Percentiles rank a stretch among this genome's conserved stretches.
Evolutionary conservation across 2,113 vertebrate species (phyloP).

Genomic region (Sceloporus tristichus): DNA sequence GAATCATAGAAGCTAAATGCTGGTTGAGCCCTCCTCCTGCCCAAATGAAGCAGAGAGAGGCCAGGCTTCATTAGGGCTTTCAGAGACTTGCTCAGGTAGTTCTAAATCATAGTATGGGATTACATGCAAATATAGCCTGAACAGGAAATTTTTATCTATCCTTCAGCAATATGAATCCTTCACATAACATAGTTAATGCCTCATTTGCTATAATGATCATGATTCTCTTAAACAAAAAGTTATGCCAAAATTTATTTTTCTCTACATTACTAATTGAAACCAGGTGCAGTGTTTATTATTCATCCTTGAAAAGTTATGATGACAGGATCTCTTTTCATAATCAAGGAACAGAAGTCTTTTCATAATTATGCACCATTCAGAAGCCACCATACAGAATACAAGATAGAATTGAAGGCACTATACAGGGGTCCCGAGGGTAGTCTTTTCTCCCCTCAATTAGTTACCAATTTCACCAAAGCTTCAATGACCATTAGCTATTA

Average conservation of each 20-base stretch:
- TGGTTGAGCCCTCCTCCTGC: background rate
- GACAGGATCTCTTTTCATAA: slow-evolving; percentile 82
- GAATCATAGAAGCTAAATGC: background rate
- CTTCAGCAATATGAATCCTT: slow-evolving; percentile 78
- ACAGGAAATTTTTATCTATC: slow-evolving; percentile 75
- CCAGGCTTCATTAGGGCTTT: background rate
- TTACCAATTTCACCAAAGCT: slow-evolving; percentile 78
- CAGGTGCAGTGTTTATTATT: slow-evolving; percentile 86
- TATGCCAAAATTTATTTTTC: slow-evolving; percentile 69
- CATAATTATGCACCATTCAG: slow-evolving; percentile 85
- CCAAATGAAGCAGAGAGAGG: background rate
- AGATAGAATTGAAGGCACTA: slow-evolving; percentile 75
- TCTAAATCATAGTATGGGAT: background rate
- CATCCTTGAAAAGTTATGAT: slow-evolving; percentile 85
- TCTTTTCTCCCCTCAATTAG: slow-evolving; percentile 55
- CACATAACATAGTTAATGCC: slow-evolving; percentile 79
- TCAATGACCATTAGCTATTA: slow-evolving; percentile 77
- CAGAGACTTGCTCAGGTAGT: background rate
- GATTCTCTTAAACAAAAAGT: slow-evolving; percentile 81
- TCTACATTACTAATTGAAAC: slow-evolving; percentile 80
- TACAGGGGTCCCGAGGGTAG: slow-evolving; percentile 56
- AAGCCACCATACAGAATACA: slow-evolving; percentile 76
- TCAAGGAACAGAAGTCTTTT: slow-evolving; percentile 82
- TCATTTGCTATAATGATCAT: slow-evolving; percentile 82
- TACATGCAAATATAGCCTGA: background rate